These are phyloP conservation scores for Clarias laeviceps DNA, from an alignment of 2,797 vertebrate species.

Conservation along the genomic window DNA sequence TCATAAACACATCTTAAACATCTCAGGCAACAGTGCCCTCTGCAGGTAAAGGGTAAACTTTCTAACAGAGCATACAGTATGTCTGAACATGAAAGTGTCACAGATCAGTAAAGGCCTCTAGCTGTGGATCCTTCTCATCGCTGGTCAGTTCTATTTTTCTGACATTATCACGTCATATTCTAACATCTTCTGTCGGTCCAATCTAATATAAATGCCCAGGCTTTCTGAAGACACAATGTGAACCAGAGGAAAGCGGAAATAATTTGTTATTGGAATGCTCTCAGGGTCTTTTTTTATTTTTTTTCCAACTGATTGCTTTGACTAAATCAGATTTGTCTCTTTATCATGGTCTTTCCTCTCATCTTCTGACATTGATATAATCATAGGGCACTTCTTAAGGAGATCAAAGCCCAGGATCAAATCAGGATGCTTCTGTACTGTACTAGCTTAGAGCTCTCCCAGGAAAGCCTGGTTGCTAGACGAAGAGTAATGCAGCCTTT, in stretches of 20 bases:
- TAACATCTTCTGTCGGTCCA: conserved; percentile 23
- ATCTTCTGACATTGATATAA: conserved; percentile 48
- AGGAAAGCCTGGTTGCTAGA: conserved; percentile 43
- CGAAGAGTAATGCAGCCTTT: conserved; percentile 35
- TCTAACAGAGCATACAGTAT: not conserved
- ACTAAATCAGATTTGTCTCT: conserved; percentile 49
- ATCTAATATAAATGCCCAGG: conserved; percentile 30
- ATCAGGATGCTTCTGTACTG: conserved; percentile 26
- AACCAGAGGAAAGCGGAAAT: conserved; percentile 26
- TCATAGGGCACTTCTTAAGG: conserved; percentile 49
- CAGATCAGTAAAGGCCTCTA: not conserved
- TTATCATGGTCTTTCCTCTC: conserved; percentile 32
- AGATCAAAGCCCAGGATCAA: conserved; percentile 47
- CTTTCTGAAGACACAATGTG: conserved; percentile 25
- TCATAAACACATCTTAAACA: conserved; percentile 1
- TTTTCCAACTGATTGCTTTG: conserved; percentile 19
- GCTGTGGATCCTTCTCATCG: not conserved
- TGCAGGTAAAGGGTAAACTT: conserved; percentile 26
- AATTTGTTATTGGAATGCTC: conserved; percentile 39
- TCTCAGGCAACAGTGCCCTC: conserved; percentile 49
- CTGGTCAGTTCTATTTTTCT: conserved; percentile 41
- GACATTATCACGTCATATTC: conserved; percentile 5
- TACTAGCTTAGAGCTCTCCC: conserved; percentile 20
- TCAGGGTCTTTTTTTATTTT: conserved; percentile 6
- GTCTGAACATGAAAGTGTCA: not conserved